Evolutionary conservation across 2,888 invertebrate genomes (phyloP), one percentile per base, ranked within the genome.

Genomic region (Ectemnius lituratus): DNA sequence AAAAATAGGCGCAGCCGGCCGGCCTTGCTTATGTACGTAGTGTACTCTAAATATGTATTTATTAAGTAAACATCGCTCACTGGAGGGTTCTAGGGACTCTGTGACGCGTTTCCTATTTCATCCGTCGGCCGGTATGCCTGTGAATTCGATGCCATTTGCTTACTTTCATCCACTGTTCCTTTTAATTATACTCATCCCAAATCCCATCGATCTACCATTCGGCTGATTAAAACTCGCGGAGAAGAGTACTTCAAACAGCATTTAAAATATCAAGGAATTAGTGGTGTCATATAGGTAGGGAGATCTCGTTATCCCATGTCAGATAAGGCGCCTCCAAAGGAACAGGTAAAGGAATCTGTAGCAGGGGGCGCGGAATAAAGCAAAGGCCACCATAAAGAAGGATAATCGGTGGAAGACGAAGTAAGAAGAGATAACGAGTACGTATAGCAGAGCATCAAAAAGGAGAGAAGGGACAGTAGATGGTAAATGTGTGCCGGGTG

Each of bases 21-120:
- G 73, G 75, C 79, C 58, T 73, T 75, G 82, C 83, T 80, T 86
- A 83, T 85, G 78, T 84, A 81, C 79, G 78, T 82, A 83, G 82
- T 82, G 84, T 85, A 82, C 82, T 86, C 88, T 86, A 88, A 88
- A 89, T 88, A 90, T 88, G 88, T 90, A 90, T 90, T 90, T 90
- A 88, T 90, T 89, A 88, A 90, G 90, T 88, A 90, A 90, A 90
- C 88, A 90, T 81, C 82, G 84, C 82, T 73, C 56, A 74, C 60
- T 52, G 66, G 23, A 61, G 82, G 86, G 82, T 80, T 81, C 67
- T 18, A 60, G 61, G 70, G 64, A 72, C 66, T 64, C 66, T 62
- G 59, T 74, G 62, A 73, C 70, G 62, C 79, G 80, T 76, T 78
- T 82, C 76, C 76, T 70, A 74, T 81, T 81, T 79, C 83, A 79